These are phyloP conservation scores for Antennarius maculatus DNA, from an alignment of 2,797 vertebrate species.

Conservation along the genomic window DNA sequence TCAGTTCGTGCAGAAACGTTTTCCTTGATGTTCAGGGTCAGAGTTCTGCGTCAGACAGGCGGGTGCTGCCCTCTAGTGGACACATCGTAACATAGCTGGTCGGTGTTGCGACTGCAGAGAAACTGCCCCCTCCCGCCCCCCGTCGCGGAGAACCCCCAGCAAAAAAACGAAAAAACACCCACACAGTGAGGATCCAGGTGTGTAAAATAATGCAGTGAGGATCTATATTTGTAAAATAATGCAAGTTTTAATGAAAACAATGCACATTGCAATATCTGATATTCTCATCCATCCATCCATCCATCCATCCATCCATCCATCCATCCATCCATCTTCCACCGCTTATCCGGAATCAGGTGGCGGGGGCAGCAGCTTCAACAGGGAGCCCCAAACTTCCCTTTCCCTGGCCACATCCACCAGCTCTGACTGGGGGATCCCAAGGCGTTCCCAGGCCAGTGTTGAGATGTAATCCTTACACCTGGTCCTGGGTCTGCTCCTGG, in stretches of 20 bases:
- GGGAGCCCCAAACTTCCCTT: no score
- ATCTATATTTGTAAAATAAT: neutral
- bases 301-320: no score
- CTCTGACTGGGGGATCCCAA: no score
- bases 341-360: no score
- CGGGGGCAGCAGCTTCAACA: no score
- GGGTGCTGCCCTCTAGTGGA: constrained; percentile 62
- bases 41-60: neutral
- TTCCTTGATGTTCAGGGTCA: neutral
- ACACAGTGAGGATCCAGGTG: neutral
- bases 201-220: neutral
- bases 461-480: no score
- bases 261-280: neutral
- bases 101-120: neutral
- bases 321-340: no score
- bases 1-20: neutral
- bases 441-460: no score
- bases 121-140: neutral
- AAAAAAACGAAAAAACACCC: neutral
- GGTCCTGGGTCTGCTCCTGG: no score
- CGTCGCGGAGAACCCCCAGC: neutral
- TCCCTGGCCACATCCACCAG: no score
- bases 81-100: no score
- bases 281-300: no score
- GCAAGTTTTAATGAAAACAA: neutral